These are phyloP conservation scores for Austrofundulus limnaeus DNA, from an alignment of 2,113 vertebrate genomes.

Conservation along the genomic window DNA sequence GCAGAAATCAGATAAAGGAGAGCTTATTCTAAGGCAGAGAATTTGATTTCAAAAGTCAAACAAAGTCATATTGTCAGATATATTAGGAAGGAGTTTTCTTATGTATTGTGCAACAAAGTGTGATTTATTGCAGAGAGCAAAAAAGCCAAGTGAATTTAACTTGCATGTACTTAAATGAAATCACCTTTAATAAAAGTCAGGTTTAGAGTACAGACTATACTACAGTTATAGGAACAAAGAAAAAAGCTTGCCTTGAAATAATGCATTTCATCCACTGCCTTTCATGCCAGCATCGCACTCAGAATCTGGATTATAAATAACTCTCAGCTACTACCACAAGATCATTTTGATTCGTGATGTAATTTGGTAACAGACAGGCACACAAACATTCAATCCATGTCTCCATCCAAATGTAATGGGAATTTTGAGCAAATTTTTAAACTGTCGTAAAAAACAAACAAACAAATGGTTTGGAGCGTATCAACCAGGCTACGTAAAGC, in stretches of 20 bases:
- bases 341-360: too few relatives aligned
- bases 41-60: slow-evolving; percentile 31
- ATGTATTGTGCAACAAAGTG: background rate
- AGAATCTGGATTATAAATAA: too few relatives aligned
- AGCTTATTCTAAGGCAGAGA: background rate
- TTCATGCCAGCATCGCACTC: too few relatives aligned
- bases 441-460: too few relatives aligned
- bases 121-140: background rate
- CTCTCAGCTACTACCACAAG: too few relatives aligned
- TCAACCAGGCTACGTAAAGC: too few relatives aligned
- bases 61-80: slow-evolving; percentile 9
- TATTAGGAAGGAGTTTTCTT: background rate
- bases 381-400: too few relatives aligned
- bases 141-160: background rate
- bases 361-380: too few relatives aligned
- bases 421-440: too few relatives aligned
- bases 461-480: too few relatives aligned
- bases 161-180: background rate
- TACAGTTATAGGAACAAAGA: background rate
- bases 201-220: background rate
- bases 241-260: background rate
- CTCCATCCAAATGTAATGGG: too few relatives aligned
- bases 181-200: background rate
- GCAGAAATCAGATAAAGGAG: slow-evolving; percentile 6
- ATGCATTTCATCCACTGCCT: too few relatives aligned